Evolutionary conservation across 2,113 vertebrate genomes (phyloP).

Genomic region (Glaucidium brasilianum): DNA sequence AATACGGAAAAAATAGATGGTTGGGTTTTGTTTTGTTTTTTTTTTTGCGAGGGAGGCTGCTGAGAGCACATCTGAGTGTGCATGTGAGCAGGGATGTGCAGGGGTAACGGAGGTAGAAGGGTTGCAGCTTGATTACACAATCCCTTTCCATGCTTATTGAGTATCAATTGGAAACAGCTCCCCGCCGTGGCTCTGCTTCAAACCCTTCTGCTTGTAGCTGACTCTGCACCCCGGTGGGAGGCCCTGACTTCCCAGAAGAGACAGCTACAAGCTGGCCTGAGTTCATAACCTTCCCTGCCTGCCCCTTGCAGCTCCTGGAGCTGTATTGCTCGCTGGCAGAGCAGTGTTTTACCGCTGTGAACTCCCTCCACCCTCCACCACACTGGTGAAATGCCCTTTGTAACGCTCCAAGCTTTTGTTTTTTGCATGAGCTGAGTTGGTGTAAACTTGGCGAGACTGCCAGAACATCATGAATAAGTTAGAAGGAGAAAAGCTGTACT

Average conservation of each 20-base stretch:
- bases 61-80: background rate
- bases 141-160: background rate
- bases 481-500: constrained; percentile 8
- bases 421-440: constrained; percentile 43
- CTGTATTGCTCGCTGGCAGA: background rate
- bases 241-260: constrained; percentile 5
- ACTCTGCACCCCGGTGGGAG: background rate
- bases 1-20: background rate
- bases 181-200: background rate
- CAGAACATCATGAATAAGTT: constrained; percentile 52
- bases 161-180: constrained; percentile 17
- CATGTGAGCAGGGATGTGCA: background rate
- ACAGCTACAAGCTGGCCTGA: background rate
- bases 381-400: background rate
- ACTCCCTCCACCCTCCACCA: background rate
- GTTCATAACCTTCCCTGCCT: background rate
- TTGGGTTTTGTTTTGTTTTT: too few relatives aligned
- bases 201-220: background rate
- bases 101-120: background rate
- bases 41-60: background rate
- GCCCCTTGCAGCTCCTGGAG: background rate
- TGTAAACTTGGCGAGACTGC: background rate
- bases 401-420: background rate
- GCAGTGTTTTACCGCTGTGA: background rate
- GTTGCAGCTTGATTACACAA: background rate